Conservation (phyloP, 2,888 invertebrate species). For the Automeris io region DNA sequence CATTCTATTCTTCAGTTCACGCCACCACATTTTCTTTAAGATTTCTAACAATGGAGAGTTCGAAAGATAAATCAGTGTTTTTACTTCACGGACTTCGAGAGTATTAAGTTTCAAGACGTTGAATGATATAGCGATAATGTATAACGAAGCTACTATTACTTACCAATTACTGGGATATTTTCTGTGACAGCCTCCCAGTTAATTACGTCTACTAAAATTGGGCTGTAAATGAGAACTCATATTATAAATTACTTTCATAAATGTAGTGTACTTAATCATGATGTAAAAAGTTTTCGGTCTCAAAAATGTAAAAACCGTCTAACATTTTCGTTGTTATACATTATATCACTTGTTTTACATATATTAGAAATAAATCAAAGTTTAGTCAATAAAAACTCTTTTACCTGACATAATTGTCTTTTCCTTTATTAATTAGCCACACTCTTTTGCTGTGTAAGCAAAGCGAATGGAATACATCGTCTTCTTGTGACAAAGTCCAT, state of each 20-base stretch:
- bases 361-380: background rate
- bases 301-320: too few relatives aligned
- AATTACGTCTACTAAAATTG: constrained; percentile 41
- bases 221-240: constrained; percentile 51
- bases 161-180: constrained; percentile 35
- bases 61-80: constrained; percentile 33
- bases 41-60: background rate
- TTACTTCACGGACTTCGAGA: constrained; percentile 30
- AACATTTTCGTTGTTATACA: too few relatives aligned
- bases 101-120: constrained; percentile 26
- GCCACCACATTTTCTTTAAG: background rate
- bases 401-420: constrained; percentile 19
- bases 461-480: constrained; percentile 21
- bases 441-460: constrained; percentile 25
- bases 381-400: background rate
- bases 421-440: constrained; percentile 7
- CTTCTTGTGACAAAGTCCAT: constrained; percentile 20
- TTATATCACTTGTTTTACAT: background rate
- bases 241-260: too few relatives aligned
- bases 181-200: constrained; percentile 31
- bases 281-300: too few relatives aligned
- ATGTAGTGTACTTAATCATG: too few relatives aligned
- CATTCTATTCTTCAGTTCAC: background rate
- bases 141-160: constrained; percentile 35
- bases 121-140: constrained; percentile 40